Conservation (phyloP, 2,797 vertebrate genomes). For the Pachyuromys duprasi region DNA sequence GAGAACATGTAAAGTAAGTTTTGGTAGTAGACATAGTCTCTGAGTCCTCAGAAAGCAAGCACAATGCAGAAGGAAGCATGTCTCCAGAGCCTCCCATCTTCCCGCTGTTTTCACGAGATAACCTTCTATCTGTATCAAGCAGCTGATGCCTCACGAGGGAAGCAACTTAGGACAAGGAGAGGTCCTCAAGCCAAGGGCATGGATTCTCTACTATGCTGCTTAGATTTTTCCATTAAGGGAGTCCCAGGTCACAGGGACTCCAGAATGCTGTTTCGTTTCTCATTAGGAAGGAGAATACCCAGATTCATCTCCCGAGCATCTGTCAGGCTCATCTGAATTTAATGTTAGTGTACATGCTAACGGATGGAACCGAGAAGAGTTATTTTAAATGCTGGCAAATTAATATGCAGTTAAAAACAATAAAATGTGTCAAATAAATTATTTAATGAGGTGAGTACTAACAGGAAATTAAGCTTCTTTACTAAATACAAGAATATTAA, state of each 20-base stretch:
- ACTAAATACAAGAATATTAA: neutral
- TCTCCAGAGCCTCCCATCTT: neutral
- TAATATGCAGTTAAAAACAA: neutral
- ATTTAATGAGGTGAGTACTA: neutral
- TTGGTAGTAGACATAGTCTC: neutral
- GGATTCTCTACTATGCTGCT: neutral
- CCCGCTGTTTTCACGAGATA: neutral
- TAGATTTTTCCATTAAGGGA: neutral
- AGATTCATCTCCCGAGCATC: neutral
- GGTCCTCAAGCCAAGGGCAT: too few species aligned
- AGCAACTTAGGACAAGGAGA: neutral
- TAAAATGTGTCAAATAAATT: constrained; percentile 10
- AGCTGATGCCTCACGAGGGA: neutral
- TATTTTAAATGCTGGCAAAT: neutral
- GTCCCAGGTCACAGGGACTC: neutral
- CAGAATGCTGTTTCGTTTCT: neutral
- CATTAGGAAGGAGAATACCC: neutral
- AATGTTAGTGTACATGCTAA: neutral
- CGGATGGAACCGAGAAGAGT: neutral
- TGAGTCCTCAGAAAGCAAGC: neutral
- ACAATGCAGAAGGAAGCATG: neutral
- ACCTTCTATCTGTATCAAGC: neutral
- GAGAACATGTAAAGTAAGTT: neutral
- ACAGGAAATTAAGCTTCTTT: neutral
- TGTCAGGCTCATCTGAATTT: neutral